Conservation (phyloP, 2,888 invertebrate species). For the Pheosia tremula region DNA sequence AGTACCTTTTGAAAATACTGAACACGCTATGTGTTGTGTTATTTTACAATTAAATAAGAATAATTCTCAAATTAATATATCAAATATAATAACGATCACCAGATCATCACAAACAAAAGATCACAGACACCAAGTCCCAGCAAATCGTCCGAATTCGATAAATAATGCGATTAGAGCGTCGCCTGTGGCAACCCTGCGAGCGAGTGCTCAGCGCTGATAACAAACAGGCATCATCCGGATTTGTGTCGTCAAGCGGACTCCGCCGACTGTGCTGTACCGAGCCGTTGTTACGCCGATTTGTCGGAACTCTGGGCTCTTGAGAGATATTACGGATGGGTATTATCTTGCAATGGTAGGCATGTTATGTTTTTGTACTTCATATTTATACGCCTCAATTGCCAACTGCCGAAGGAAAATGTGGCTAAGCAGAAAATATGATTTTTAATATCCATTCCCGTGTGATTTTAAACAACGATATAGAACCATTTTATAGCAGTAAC, state of each 20-base stretch:
- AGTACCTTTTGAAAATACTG: too few relatives aligned
- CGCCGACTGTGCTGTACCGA: conserved; percentile 33
- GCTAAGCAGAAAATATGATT: too few relatives aligned
- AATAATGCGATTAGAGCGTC: conserved; percentile 71
- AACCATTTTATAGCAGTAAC: too few relatives aligned
- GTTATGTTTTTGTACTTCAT: background rate
- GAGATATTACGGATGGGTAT: conserved; percentile 5
- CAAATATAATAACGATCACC: background rate
- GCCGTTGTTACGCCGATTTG: conserved; percentile 36
- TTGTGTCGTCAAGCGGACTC: conserved; percentile 79
- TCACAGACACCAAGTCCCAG: conserved; percentile 43
- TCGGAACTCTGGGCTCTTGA: conserved; percentile 17
- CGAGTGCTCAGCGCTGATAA: conserved; percentile 81
- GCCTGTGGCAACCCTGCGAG: conserved; percentile 66
- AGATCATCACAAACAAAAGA: conserved; percentile 16
- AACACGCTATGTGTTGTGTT: too few relatives aligned
- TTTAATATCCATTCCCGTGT: too few relatives aligned
- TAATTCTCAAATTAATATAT: background rate
- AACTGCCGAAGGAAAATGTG: too few relatives aligned
- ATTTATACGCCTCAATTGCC: background rate
- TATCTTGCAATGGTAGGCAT: conserved; percentile 2
- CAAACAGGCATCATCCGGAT: conserved; percentile 84
- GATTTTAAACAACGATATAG: too few relatives aligned
- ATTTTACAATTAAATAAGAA: too few relatives aligned
- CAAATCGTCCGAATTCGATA: conserved; percentile 61